Evolutionary conservation across 2,888 invertebrate species (phyloP), one percentile per base, ranked within the genome.

Genomic region (Metalampra italica): DNA sequence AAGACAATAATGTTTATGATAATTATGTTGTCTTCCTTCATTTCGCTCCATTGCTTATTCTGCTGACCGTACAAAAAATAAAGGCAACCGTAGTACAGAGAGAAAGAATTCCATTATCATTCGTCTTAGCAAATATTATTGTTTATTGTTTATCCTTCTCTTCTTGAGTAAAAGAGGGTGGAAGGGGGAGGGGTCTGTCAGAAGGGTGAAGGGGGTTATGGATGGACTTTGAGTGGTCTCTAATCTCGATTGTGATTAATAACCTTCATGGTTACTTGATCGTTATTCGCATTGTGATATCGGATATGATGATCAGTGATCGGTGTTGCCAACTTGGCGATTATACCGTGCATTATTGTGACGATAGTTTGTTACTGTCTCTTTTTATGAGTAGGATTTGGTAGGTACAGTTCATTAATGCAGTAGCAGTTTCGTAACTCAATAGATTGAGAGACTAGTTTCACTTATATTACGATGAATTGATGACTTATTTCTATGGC

Each of bases 121-220:
- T 63, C 56, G 55, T 74, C 68, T 64, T 62, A 64, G 61, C 63
- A 68, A 74, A 69, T 68, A 69, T 68, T 66, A 66, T 69, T 71
- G 64, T 65, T 65, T 22, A 22, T 22, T n/a, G n/a, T n/a, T n/a
- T 66, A 66, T 66, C 56, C 55, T 57, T 54, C 53, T 50, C 53
- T 55, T 53, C 54, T 46, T 29, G 34, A 42, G 41, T 52, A 43
- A 52, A 52, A 49, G 50, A 32, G 34, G 50, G 41, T 30, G 50
- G 46, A 49, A 46, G 32, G 51, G 49, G 48, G 54, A 39, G 11
- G 30, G 32, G 32, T 22, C 29, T 40, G 22, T 22, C 5, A 22
- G 9, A 11, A 7, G 34, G 34, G 34, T 9, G 34, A 34, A 12
- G 50, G 44, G 44, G 46, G 42, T 47, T 52, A 49, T 49, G 49